Base-by-base conservation (phyloP, 2,797 vertebrate genomes). In the Lepus townsendii region DNA sequence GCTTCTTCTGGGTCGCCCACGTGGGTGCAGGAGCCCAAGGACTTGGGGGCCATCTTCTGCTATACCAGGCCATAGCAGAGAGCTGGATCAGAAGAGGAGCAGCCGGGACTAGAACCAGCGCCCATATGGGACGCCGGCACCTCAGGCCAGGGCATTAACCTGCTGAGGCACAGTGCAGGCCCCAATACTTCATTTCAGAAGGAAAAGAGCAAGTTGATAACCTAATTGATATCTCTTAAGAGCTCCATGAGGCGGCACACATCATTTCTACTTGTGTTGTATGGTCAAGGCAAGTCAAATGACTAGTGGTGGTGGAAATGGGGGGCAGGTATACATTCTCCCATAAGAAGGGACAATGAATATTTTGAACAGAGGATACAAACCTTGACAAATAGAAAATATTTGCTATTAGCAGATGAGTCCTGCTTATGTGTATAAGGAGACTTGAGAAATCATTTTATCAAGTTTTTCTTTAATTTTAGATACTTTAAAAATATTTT, bases 311-410 rank as follows among this genome's bases (percentile, higher is more conserved):
- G 27, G 91, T 69, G 69, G 84, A 30, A 35, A 52, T 71, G 20
- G 35, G 16, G 19, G 65, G 72, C 47, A 89, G 10, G 47, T 85
- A 19, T 38, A 52, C 66, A 62, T 75, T 86, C 6, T 89, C 35
- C 16, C 42, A 0, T 69, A 65, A 35, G 9, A 38, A 77, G 10
- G 32, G 22, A 17, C 10, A 89, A 50, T 90, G 76, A 50, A 63
- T 90, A 93, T 91, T 54, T 95, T 42, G 62, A 88, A 84, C 26
- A 68, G 83, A 91, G 1, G 26, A 72, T 68, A 42, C 3, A 83
- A 82, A 22, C 32, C 2, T 87, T 92, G 30, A 47, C 6, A 82
- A 76, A 75, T 22, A 38, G 27, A 91, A 91, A 78, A 69, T 52
- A 69, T 54, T 62, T 87, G 50, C 57, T 57, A 72, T 71, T 84